Evolutionary conservation across 2,113 vertebrate species (phyloP).

Genomic region (Mirounga angustirostris): DNA sequence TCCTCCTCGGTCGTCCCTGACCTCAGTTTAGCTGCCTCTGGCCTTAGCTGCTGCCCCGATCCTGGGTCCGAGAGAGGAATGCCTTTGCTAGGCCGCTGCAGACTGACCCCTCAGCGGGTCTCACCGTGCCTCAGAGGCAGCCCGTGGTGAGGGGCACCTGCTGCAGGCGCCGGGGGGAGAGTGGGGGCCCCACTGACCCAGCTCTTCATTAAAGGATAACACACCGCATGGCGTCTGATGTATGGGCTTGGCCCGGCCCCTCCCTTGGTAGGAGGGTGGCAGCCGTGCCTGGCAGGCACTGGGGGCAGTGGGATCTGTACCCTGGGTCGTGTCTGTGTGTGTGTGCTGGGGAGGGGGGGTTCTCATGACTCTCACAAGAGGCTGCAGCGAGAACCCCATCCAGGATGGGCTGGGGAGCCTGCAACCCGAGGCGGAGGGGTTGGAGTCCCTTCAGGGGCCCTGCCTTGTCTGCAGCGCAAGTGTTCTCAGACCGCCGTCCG

Average conservation of each 20-base stretch:
- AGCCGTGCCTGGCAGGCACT: neutral
- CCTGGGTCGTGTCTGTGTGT: too few relatives aligned
- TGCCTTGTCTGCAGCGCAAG: neutral
- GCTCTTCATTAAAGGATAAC: slow-evolving; percentile 77
- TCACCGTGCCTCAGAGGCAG: neutral
- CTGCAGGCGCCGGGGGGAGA: neutral
- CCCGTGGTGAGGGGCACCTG: slow-evolving; percentile 16
- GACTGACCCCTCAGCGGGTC: neutral
- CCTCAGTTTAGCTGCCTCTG: slow-evolving; percentile 47
- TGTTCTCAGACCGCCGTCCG: rapidly evolving
- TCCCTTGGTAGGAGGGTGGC: neutral
- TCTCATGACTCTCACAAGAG: too few relatives aligned
- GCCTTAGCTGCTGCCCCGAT: slow-evolving; percentile 70
- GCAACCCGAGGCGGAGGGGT: neutral
- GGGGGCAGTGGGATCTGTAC: too few relatives aligned
- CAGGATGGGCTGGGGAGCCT: neutral
- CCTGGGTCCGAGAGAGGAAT: slow-evolving; percentile 44
- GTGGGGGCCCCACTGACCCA: neutral
- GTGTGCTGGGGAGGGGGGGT: too few relatives aligned
- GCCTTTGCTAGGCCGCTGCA: neutral
- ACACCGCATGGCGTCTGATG: slow-evolving; percentile 40
- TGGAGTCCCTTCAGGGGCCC: neutral
- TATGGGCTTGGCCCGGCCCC: neutral
- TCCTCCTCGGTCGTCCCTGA: slow-evolving; percentile 25
- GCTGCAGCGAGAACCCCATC: neutral